phyloP scores from a whole-genome alignment of 2,797 vertebrate genomes.

The Aphelocoma californica region DNA sequence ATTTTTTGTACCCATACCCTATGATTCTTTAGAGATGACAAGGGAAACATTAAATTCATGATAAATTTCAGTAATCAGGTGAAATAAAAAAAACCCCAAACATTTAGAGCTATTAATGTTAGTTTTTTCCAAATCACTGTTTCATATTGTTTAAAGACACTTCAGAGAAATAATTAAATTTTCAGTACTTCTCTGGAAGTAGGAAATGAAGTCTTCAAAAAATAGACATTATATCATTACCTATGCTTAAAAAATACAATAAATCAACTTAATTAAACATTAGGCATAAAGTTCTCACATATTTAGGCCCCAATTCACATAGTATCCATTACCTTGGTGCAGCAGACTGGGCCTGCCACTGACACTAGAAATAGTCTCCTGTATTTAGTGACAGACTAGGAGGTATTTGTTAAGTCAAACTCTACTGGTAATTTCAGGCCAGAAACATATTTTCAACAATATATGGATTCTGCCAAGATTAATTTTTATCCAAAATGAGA shows the following conservation, averaged over 20 bases:
- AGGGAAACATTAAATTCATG: neutral
- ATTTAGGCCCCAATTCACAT: neutral
- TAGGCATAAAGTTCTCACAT: neutral
- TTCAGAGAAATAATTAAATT: neutral
- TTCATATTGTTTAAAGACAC: neutral
- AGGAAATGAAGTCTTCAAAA: neutral
- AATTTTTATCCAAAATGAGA: neutral
- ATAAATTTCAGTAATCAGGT: neutral
- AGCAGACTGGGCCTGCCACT: neutral
- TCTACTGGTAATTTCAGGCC: neutral
- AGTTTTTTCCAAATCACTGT: neutral
- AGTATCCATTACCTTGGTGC: neutral
- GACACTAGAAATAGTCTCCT: neutral
- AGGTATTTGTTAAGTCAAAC: neutral
- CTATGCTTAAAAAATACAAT: neutral
- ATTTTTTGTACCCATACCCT: neutral
- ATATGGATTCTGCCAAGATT: neutral
- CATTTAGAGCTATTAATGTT: neutral
- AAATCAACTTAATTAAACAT: neutral
- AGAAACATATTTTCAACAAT: neutral
- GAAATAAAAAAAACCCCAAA: neutral
- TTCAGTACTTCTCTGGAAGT: neutral
- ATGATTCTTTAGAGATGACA: neutral
- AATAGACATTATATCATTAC: neutral
- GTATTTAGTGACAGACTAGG: neutral